Conservation (phyloP, 2,888 invertebrate species). For the Chrysina gloriosa region DNA sequence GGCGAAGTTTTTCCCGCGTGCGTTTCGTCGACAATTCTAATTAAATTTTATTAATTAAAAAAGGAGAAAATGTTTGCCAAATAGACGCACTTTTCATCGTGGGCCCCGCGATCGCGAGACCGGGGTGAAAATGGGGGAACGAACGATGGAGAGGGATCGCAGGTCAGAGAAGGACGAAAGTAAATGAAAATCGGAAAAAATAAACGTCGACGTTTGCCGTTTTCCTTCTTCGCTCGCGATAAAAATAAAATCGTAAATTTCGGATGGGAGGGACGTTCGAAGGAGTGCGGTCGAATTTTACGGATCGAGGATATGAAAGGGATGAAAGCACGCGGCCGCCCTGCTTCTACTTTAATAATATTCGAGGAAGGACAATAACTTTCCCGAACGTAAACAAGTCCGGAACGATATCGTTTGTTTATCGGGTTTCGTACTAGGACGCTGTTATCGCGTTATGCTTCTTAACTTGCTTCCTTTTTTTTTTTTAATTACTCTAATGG, state of each 20-base stretch:
- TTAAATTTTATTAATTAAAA: conserved; percentile 41
- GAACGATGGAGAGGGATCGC: not conserved
- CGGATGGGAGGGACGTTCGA: not conserved
- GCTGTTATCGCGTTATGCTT: not conserved
- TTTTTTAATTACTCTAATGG: conserved; percentile 13
- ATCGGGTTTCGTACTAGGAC: not conserved
- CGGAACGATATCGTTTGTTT: not conserved
- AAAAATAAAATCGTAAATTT: conserved; percentile 34
- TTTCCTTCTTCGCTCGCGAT: conserved; percentile 5
- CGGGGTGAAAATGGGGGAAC: not conserved
- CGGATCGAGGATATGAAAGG: not conserved
- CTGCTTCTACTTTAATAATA: not conserved
- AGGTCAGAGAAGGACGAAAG: not conserved
- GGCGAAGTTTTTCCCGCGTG: conserved; percentile 22
- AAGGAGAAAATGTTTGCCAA: conserved; percentile 37
- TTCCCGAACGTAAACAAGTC: not conserved
- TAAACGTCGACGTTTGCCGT: conserved; percentile 36
- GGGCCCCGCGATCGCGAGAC: not conserved
- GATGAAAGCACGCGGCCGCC: not conserved
- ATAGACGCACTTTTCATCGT: conserved; percentile 33
- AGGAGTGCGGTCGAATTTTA: conserved; percentile 1
- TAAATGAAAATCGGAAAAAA: conserved; percentile 35
- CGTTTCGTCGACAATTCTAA: conserved; percentile 21
- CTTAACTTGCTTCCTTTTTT: not conserved
- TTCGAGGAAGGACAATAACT: not conserved